Conservation (phyloP, 2,797 vertebrate genomes). For the Coluber constrictor region DNA sequence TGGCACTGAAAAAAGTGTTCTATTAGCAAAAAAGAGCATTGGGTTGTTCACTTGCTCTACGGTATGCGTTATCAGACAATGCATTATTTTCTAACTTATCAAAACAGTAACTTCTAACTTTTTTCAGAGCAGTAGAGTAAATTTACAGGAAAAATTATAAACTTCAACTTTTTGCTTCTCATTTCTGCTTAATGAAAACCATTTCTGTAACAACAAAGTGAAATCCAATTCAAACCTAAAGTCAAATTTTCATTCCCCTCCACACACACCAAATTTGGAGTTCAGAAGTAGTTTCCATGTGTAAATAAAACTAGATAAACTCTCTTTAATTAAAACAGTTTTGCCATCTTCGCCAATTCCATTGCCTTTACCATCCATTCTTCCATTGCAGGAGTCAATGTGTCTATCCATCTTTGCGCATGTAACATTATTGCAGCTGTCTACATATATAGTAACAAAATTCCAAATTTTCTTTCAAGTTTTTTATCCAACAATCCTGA, state of each 20-base stretch:
- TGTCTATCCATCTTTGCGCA: background rate
- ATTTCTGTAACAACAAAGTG: background rate
- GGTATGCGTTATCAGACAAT: background rate
- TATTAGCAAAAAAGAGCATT: background rate
- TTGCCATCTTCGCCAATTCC: background rate
- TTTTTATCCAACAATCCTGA: background rate
- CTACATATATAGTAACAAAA: background rate
- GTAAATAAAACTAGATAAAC: background rate
- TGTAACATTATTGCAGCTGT: background rate
- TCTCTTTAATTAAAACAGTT: background rate
- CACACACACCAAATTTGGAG: rapidly evolving
- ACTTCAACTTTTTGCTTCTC: background rate
- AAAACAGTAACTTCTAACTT: background rate
- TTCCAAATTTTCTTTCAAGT: background rate
- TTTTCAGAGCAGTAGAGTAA: background rate
- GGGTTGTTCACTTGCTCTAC: background rate
- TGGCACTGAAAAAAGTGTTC: no score
- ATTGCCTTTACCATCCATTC: background rate
- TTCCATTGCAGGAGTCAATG: background rate
- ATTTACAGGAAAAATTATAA: background rate
- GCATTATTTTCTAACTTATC: background rate
- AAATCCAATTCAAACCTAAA: background rate
- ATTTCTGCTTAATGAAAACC: background rate
- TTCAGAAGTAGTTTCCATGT: background rate
- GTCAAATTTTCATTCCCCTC: background rate